Percentiles rank a stretch among this genome's conserved stretches.
phyloP scores from a whole-genome alignment of 1,140 invertebrate species.

The Penaeus japonicus region DNA sequence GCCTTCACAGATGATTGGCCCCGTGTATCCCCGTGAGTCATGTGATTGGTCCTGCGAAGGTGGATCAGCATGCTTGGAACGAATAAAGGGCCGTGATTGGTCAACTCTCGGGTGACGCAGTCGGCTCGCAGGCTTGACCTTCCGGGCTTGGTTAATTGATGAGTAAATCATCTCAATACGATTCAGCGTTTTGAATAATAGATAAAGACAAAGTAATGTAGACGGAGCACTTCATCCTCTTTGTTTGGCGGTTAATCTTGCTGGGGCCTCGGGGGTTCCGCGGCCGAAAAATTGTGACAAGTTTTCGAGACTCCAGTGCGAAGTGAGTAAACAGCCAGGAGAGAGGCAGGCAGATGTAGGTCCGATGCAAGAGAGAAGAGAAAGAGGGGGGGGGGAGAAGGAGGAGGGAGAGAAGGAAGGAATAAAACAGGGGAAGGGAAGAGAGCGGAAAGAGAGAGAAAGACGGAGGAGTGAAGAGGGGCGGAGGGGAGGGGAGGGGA shows the following conservation, averaged over 20 bases:
- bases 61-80: conserved; percentile 49
- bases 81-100: conserved; percentile 35
- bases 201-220: conserved; percentile 47
- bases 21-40: conserved; percentile 44
- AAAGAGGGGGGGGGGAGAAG: neutral
- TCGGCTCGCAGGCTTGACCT: conserved; percentile 27
- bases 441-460: no score
- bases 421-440: neutral
- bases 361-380: neutral
- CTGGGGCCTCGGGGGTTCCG: conserved; percentile 13
- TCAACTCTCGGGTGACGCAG: conserved; percentile 18
- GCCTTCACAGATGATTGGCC: conserved; percentile 50
- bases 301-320: conserved; percentile 21
- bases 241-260: conserved; percentile 45
- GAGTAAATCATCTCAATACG: conserved; percentile 52
- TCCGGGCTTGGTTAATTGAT: conserved; percentile 45
- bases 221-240: conserved; percentile 42
- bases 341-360: no score
- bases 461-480: no score
- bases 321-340: neutral
- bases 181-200: conserved; percentile 45
- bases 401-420: neutral
- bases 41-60: conserved; percentile 29
- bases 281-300: conserved; percentile 34
- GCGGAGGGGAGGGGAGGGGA: no score